Evolutionary conservation across 2,113 vertebrate species (phyloP).

Genomic region (Myiagra hebetior): DNA sequence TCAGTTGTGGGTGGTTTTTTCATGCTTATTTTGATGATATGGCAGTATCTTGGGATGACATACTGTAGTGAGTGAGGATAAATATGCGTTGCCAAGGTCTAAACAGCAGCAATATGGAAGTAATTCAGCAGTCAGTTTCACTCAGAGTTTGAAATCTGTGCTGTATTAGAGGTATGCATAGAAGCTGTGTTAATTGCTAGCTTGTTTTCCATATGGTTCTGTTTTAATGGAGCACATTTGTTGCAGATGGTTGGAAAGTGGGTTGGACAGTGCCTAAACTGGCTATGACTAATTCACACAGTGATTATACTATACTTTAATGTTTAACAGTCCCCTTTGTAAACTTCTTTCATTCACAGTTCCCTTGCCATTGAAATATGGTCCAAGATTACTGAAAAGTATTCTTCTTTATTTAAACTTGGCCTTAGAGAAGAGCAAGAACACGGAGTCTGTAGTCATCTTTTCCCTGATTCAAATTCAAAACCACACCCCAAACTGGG

Average conservation of each 20-base stretch:
- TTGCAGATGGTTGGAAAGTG: conserved; percentile 92
- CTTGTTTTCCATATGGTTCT: conserved; percentile 96
- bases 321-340: conserved; percentile 73
- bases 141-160: conserved; percentile 87
- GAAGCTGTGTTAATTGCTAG: conserved; percentile 92
- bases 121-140: conserved; percentile 89
- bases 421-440: conserved; percentile 68
- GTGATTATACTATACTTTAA: conserved; percentile 76
- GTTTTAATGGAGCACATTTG: conserved; percentile 94
- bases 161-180: conserved; percentile 84
- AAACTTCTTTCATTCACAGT: conserved; percentile 74
- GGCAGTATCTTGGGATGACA: conserved; percentile 57
- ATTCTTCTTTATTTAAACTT: conserved; percentile 69
- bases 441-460: conserved; percentile 67
- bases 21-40: conserved; percentile 57
- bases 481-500: conserved; percentile 72
- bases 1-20: conserved; percentile 48
- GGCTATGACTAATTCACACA: conserved; percentile 81
- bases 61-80: conserved; percentile 72
- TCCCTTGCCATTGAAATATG: conserved; percentile 78
- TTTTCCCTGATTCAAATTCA: conserved; percentile 74
- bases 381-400: conserved; percentile 75
- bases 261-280: conserved; percentile 82
- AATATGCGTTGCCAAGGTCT: conserved; percentile 78
- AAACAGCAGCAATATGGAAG: conserved; percentile 83